These are phyloP conservation scores for Toxotes lorentzi DNA, from an alignment of 2,797 vertebrate genomes.

Conservation along the genomic window DNA sequence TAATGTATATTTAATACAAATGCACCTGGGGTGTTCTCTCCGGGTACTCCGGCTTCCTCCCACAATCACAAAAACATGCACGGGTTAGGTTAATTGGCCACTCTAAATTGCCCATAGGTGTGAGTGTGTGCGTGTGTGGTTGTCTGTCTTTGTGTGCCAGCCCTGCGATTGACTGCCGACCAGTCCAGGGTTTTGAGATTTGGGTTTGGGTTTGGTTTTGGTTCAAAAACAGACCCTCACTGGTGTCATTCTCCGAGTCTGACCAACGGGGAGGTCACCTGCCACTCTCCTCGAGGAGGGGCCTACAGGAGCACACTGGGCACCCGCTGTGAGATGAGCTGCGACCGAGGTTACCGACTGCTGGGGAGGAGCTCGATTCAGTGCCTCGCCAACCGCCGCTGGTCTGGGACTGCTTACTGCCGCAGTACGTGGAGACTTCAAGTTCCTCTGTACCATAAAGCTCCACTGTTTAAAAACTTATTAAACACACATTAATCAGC, in stretches of 20 bases:
- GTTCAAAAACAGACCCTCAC: slow-evolving; percentile 84
- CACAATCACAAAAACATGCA: no score
- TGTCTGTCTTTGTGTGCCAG: no score
- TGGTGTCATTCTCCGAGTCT: slow-evolving; percentile 92
- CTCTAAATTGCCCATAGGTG: no score
- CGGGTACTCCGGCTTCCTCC: no score
- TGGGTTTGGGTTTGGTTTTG: slow-evolving; percentile 2
- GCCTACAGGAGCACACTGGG: slow-evolving; percentile 90
- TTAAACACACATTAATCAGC: neutral
- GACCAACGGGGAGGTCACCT: slow-evolving; percentile 90
- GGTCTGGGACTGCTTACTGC: slow-evolving; percentile 92
- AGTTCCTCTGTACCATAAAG: neutral
- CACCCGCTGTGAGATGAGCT: slow-evolving; percentile 91
- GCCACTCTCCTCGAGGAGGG: slow-evolving; percentile 89
- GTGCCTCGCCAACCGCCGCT: slow-evolving; percentile 90
- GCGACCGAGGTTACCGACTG: slow-evolving; percentile 90
- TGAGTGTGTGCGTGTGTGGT: no score
- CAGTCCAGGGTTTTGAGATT: no score
- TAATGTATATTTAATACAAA: no score
- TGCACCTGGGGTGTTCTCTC: no score
- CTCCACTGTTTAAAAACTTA: neutral
- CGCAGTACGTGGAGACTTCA: slow-evolving; percentile 86
- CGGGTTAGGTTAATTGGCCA: no score
- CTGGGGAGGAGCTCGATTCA: slow-evolving; percentile 87
- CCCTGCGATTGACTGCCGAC: no score